A percentile compares a stretch with the other conserved stretches of the same genome.
Conservation (phyloP, 1,140 invertebrate genomes). For the Vollenhovia emeryi region DNA sequence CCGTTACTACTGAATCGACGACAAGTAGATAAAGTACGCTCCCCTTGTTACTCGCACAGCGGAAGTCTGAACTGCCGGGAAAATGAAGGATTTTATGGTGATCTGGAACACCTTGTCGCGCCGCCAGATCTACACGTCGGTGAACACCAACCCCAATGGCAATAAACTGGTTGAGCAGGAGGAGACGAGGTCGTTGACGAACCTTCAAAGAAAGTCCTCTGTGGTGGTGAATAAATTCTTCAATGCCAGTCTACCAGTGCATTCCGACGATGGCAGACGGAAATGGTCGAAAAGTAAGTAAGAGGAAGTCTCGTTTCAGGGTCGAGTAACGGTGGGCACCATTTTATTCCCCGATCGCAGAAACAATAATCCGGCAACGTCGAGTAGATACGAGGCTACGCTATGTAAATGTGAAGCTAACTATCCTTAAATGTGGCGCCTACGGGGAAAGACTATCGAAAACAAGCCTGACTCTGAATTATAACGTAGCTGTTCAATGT, state of each 20-base stretch:
- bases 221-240: slow-evolving; percentile 86
- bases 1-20: neutral
- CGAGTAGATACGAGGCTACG: neutral
- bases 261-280: slow-evolving; percentile 74
- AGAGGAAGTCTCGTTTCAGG: slow-evolving; percentile 2
- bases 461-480: neutral
- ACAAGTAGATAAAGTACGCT: neutral
- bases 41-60: neutral
- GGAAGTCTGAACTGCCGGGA: neutral
- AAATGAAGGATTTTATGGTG: slow-evolving; percentile 86
- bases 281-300: slow-evolving; percentile 86
- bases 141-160: slow-evolving; percentile 80
- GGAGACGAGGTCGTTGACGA: slow-evolving; percentile 74
- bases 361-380: neutral
- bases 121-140: slow-evolving; percentile 82
- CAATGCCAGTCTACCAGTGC: slow-evolving; percentile 83
- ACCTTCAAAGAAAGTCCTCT: slow-evolving; percentile 80
- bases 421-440: neutral
- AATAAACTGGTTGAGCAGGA: slow-evolving; percentile 78
- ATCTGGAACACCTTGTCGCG: slow-evolving; percentile 86
- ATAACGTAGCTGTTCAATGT: neutral
- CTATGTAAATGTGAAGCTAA: neutral
- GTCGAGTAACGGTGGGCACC: neutral
- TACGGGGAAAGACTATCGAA: neutral
- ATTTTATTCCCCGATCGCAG: neutral